phyloP scores from a whole-genome alignment of 2,113 vertebrate genomes.

The Indri indri region DNA sequence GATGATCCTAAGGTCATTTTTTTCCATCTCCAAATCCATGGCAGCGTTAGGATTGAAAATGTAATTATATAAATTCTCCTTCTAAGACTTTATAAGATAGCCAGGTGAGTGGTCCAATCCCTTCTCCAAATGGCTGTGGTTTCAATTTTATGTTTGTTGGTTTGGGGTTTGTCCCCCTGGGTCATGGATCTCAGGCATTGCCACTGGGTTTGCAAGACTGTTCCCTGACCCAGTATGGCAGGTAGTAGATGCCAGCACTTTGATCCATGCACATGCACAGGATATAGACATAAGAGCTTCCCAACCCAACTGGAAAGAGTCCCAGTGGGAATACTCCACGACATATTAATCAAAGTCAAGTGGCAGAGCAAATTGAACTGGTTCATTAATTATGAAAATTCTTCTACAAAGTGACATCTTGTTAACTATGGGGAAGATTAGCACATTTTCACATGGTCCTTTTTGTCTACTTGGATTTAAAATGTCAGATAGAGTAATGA shows the following conservation, averaged over 20 bases:
- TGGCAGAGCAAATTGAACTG: conserved; percentile 86
- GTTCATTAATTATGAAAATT: conserved; percentile 91
- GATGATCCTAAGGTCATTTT: neutral
- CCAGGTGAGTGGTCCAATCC: neutral
- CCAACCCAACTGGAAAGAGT: conserved; percentile 84
- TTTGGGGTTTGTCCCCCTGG: neutral
- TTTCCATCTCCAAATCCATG: neutral
- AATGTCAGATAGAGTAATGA: conserved; percentile 17
- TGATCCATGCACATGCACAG: conserved; percentile 81
- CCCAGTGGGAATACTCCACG: conserved; percentile 83
- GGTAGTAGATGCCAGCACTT: conserved; percentile 73
- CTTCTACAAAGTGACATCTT: conserved; percentile 85
- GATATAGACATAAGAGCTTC: conserved; percentile 85
- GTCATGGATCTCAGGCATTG: conserved; percentile 67
- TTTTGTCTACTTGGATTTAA: conserved; percentile 41
- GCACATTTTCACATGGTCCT: conserved; percentile 74
- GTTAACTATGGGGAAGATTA: conserved; percentile 83
- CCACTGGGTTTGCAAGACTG: conserved; percentile 73
- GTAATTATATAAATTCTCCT: neutral
- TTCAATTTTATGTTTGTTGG: neutral
- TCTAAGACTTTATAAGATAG: neutral
- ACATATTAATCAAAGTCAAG: conserved; percentile 88
- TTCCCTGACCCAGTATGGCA: conserved; percentile 49
- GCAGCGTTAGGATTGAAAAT: neutral
- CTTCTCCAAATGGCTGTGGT: neutral